phyloP scores from a whole-genome alignment of 2,113 vertebrate species.

The Nycticebus coucang region DNA sequence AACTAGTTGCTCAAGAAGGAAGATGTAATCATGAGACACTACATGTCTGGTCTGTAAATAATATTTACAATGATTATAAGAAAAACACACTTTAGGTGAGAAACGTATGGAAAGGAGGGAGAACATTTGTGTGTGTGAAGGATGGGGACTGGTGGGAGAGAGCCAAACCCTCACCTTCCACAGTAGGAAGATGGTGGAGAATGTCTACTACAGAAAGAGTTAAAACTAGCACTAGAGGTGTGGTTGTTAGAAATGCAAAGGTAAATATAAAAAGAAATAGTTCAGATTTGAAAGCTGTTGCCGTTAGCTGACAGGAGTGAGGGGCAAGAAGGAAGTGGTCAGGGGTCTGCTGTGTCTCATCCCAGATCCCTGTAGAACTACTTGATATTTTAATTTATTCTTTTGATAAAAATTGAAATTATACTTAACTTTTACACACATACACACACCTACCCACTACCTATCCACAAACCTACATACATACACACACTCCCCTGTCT shows the following conservation, averaged over 20 bases:
- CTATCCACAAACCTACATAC: not conserved
- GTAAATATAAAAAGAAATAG: not conserved
- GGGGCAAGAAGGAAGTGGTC: not conserved
- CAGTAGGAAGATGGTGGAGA: not conserved
- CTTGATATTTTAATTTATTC: not conserved
- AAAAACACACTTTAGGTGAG: no score
- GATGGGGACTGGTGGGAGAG: rapidly evolving
- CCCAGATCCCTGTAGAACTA: not conserved
- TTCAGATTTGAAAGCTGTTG: not conserved
- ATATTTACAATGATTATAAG: not conserved
- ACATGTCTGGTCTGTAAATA: not conserved
- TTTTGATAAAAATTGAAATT: not conserved
- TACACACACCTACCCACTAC: not conserved
- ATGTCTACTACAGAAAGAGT: not conserved
- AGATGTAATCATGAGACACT: not conserved
- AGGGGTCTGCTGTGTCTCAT: not conserved
- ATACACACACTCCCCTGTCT: not conserved
- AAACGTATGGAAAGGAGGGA: not conserved
- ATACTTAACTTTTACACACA: not conserved
- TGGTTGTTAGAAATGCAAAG: not conserved
- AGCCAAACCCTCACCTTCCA: not conserved
- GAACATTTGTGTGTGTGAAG: rapidly evolving
- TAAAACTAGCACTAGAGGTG: not conserved
- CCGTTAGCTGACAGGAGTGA: not conserved
- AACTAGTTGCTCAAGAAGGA: not conserved